Evolutionary conservation across 2,797 vertebrate species (phyloP).

Genomic region (Graptemys geographica): DNA sequence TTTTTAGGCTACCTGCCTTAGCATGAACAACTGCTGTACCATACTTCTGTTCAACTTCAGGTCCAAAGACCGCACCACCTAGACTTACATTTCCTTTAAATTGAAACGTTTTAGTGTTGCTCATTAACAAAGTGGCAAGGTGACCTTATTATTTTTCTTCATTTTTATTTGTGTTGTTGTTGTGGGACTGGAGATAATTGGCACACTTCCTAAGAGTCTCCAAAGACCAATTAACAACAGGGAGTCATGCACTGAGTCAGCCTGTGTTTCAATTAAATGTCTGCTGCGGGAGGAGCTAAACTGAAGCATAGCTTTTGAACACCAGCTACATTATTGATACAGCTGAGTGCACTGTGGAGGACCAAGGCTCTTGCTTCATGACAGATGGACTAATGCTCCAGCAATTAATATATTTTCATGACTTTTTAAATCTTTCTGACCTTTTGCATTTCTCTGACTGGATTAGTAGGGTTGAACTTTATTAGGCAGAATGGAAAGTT

Average conservation of each 20-base stretch:
- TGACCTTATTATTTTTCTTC: slow-evolving; percentile 63
- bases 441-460: slow-evolving; percentile 57
- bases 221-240: slow-evolving; percentile 75
- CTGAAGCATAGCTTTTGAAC: slow-evolving; percentile 26
- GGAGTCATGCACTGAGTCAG: slow-evolving; percentile 45
- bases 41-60: slow-evolving; percentile 6
- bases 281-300: slow-evolving; percentile 57
- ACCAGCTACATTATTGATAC: slow-evolving; percentile 37
- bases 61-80: not conserved
- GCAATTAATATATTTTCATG: slow-evolving; percentile 65
- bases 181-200: slow-evolving; percentile 64
- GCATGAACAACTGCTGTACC: slow-evolving; percentile 13
- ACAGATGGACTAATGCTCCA: slow-evolving; percentile 51
- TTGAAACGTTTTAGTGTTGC: not conserved
- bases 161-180: slow-evolving; percentile 11
- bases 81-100: not conserved
- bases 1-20: slow-evolving; percentile 2
- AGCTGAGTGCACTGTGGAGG: slow-evolving; percentile 37
- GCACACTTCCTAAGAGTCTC: slow-evolving; percentile 60
- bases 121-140: slow-evolving; percentile 51
- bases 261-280: slow-evolving; percentile 73
- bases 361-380: slow-evolving; percentile 26
- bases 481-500: slow-evolving; percentile 13
- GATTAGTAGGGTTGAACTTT: slow-evolving; percentile 26
- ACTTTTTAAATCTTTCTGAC: slow-evolving; percentile 67